Percentiles rank a stretch among this genome's conserved stretches.
phyloP scores from a whole-genome alignment of 2,113 vertebrate species.

The Riparia riparia region DNA sequence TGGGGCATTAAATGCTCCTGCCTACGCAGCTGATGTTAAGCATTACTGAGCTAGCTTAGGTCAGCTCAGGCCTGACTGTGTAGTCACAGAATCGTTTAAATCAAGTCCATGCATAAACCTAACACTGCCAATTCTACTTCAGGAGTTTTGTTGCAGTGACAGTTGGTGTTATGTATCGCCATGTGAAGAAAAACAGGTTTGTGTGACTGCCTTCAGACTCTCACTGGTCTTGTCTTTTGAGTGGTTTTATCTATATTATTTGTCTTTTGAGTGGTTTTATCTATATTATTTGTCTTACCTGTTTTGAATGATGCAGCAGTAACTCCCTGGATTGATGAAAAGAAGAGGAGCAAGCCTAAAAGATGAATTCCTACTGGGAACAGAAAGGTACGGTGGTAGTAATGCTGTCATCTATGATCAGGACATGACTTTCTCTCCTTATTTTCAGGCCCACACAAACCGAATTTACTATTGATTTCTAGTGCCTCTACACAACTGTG shows the following conservation, averaged over 20 bases:
- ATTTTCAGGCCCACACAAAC: neutral
- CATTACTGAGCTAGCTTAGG: neutral
- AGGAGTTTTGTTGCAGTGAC: neutral
- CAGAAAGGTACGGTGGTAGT: neutral
- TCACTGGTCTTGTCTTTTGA: neutral
- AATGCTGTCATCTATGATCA: neutral
- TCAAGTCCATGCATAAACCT: neutral
- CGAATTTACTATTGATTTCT: neutral
- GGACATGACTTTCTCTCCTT: neutral
- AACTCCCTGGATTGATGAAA: neutral
- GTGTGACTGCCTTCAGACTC: neutral
- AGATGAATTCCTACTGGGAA: neutral
- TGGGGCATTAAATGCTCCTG: neutral
- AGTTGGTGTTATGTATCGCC: neutral
- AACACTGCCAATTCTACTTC: neutral
- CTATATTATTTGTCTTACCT: neutral
- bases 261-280: neutral
- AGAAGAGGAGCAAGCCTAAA: neutral
- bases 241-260: neutral
- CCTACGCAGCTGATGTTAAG: neutral
- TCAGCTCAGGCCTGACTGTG: neutral
- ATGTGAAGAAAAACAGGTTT: neutral
- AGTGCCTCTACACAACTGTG: neutral
- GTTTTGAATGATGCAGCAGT: neutral
- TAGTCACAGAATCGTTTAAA: neutral